Conservation (phyloP, 35 echinoderm and acorn worm species). For the Patiria miniata region DNA sequence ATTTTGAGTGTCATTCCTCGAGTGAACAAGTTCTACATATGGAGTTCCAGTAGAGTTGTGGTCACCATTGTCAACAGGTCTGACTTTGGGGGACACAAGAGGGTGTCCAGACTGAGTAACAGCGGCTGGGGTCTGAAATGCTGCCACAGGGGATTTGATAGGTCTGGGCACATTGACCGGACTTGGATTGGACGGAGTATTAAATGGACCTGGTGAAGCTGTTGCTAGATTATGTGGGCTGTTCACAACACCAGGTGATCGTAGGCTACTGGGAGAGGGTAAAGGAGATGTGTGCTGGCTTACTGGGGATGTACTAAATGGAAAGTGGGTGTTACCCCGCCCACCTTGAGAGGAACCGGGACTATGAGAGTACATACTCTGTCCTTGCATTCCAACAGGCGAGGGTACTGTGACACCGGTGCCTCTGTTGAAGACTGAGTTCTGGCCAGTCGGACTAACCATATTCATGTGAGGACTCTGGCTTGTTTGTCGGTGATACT, state of each 20-base stretch:
- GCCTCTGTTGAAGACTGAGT: conserved; percentile 54
- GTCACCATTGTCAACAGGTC: conserved; percentile 47
- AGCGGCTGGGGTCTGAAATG: conserved; percentile 19
- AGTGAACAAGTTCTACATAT: conserved; percentile 74
- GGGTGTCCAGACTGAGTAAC: conserved; percentile 41
- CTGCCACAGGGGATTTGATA: conserved; percentile 41
- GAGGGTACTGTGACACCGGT: conserved; percentile 32
- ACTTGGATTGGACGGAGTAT: conserved; percentile 19
- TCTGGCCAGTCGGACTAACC: conserved; percentile 78
- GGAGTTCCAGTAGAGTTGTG: conserved; percentile 17
- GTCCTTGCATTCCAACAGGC: conserved; percentile 63
- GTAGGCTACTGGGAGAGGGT: conserved; percentile 68
- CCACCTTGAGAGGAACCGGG: conserved; percentile 27
- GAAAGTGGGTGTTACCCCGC: conserved; percentile 29
- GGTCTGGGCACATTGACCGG: conserved; percentile 35
- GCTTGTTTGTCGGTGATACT: conserved; percentile 57
- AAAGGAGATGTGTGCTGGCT: conserved; percentile 46
- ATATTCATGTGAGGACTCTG: conserved; percentile 79
- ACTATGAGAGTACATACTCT: conserved; percentile 64
- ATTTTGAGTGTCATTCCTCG: conserved; percentile 40
- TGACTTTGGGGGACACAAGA: conserved; percentile 58
- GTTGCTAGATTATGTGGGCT: conserved; percentile 86
- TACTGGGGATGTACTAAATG: conserved; percentile 57
- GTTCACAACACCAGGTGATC: conserved; percentile 61
- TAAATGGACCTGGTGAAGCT: conserved; percentile 65